Conservation (phyloP, 2,797 vertebrate genomes). For the Syngnathus rostellatus region DNA sequence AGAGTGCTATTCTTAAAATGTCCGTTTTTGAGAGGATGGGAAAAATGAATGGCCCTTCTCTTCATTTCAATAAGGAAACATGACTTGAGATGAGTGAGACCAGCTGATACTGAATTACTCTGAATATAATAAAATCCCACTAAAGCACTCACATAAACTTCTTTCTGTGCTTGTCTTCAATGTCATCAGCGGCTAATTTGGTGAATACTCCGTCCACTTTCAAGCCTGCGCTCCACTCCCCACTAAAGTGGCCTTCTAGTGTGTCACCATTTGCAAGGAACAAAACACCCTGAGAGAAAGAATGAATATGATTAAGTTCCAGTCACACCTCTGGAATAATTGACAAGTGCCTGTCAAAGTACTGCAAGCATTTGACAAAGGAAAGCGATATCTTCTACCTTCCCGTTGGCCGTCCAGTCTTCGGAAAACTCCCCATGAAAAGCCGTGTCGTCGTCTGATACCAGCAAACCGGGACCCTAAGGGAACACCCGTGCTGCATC, state of each 20-base stretch:
- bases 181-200: slow-evolving; percentile 75
- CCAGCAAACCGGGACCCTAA: slow-evolving; percentile 82
- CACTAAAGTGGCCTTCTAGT: slow-evolving; percentile 84
- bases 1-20: too few relatives aligned
- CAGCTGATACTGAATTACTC: too few relatives aligned
- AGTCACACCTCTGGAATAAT: not conserved
- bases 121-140: not conserved
- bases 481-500: not conserved
- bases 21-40: not conserved
- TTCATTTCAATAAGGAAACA: not conserved
- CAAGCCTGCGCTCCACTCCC: slow-evolving; percentile 86
- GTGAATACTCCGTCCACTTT: slow-evolving; percentile 85
- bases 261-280: slow-evolving; percentile 83
- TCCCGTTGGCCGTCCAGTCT: slow-evolving; percentile 86
- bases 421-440: slow-evolving; percentile 92
- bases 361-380: not conserved
- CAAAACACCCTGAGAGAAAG: slow-evolving; percentile 55
- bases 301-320: not conserved
- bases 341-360: not conserved
- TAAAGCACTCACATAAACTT: slow-evolving; percentile 47
- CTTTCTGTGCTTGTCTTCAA: slow-evolving; percentile 66
- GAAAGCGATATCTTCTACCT: slow-evolving; percentile 73
- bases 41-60: not conserved
- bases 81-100: too few relatives aligned
- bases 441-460: slow-evolving; percentile 89